Conservation (phyloP, 2,113 vertebrate species). For the Paratilapia polleni region DNA sequence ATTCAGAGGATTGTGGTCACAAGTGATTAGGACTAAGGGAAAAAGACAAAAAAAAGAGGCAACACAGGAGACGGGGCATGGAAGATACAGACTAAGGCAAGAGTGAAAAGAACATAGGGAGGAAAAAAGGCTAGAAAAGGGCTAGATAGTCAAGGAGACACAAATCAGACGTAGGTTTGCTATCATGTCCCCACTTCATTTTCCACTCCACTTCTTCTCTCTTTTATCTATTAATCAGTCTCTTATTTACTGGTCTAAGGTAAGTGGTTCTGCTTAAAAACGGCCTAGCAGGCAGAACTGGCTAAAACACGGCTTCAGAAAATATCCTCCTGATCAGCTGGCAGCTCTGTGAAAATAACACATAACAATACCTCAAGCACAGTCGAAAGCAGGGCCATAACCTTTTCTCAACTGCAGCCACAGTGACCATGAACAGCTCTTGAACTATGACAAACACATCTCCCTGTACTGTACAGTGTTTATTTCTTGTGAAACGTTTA, state of each 20-base stretch:
- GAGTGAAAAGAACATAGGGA: neutral
- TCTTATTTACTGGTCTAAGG: slow-evolving; percentile 2
- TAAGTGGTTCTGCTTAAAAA: neutral
- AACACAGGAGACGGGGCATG: neutral
- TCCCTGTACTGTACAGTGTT: neutral
- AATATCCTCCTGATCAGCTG: neutral
- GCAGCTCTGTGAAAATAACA: neutral
- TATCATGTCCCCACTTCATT: neutral
- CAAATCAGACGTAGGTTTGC: slow-evolving; percentile 1
- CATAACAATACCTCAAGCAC: neutral
- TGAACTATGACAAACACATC: neutral
- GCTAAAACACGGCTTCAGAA: neutral
- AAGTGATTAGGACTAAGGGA: neutral
- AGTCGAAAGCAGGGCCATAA: neutral
- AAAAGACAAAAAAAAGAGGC: neutral
- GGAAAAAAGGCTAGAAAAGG: neutral
- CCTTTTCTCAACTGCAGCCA: neutral
- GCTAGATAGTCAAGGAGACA: neutral
- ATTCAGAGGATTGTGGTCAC: neutral
- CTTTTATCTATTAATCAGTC: neutral
- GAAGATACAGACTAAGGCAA: neutral
- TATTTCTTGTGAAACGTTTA: neutral
- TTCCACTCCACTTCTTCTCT: neutral
- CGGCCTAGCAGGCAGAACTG: neutral
- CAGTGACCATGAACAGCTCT: neutral